Evolutionary conservation across 2,888 invertebrate genomes (phyloP), one percentile per base, ranked within the genome.

Genomic region (Galeopsomyia nigrocyanea): DNA sequence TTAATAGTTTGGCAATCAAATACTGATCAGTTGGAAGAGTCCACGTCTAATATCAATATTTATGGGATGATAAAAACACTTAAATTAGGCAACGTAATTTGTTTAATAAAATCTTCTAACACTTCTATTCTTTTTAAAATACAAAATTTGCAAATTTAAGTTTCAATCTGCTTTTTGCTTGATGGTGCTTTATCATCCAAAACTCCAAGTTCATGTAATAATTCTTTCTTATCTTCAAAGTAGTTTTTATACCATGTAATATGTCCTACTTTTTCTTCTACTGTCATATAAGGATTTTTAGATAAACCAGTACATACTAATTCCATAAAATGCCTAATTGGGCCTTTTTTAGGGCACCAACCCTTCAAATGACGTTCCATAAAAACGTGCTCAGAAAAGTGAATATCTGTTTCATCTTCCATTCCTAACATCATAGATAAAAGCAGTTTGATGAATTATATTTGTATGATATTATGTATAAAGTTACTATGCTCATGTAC

Each of bases 301-400:
- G 97, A 96, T 0, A 99, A 89, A 6, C 98, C 99, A 0, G 94
- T 91, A 79, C 95, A 94, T 0, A 99, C 98, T 7, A 99, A 88
- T 82, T 99, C 98, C 99, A 99, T 99, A 85, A 97, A 99, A 86
- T 98, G 96, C 9, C 97, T 90, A 77, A 99, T 89, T 0, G 99
- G 98, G 0, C 98, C 99, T 78, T 89, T 91, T 58, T 88, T 89
- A 0, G 99, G 98, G 84, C 99, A 98, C 94, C 96, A 96, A 0
- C 90, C 91, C 80, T 94, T 92, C 17, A 99, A 88, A 83, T 95
- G 92, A 17, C 91, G 88, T 75, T 98, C 98, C 14, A 99, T 88
- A 87, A 99, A 98, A 31, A 99, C 91, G 84, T 99, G 99, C 78
- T 99, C 97, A 0, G 96, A 92, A 86, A 99, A 99, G 78, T 94